Evolutionary conservation across 2,888 invertebrate species (phyloP).

Genomic region (Coenonympha glycerion): DNA sequence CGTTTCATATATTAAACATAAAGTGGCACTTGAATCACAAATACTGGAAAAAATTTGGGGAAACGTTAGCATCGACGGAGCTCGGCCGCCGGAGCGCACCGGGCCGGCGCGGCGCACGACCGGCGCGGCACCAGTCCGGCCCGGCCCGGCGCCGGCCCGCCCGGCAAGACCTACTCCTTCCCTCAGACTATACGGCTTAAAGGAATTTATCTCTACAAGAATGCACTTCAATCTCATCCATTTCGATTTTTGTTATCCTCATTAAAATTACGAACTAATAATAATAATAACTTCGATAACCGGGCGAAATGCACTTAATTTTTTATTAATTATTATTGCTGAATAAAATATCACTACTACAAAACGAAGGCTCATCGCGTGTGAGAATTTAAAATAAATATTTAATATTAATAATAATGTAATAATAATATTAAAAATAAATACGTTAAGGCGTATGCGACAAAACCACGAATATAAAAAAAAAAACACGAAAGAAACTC

Average conservation of each 20-base stretch:
- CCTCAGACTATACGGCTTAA: constrained; percentile 73
- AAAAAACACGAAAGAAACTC: constrained; percentile 61
- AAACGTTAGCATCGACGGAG: constrained; percentile 70
- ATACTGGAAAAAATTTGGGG: constrained; percentile 82
- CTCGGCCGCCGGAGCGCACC: constrained; percentile 45
- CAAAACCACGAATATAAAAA: constrained; percentile 59
- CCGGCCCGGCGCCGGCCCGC: constrained; percentile 13
- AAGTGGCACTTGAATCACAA: constrained; percentile 88
- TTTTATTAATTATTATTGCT: constrained; percentile 77
- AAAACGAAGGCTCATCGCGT: constrained; percentile 68
- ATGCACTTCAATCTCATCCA: constrained; percentile 75
- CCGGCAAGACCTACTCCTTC: constrained; percentile 40
- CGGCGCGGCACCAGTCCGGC: constrained; percentile 9
- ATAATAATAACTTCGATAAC: constrained; percentile 49
- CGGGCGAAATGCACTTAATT: constrained; percentile 69
- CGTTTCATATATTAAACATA: constrained; percentile 81
- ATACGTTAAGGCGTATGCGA: constrained; percentile 54
- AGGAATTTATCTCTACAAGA: constrained; percentile 72
- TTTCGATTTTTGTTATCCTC: constrained; percentile 65
- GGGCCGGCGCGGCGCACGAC: not conserved
- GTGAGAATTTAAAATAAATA: constrained; percentile 70
- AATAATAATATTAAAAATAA: constrained; percentile 29
- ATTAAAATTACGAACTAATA: constrained; percentile 68
- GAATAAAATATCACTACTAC: constrained; percentile 75
- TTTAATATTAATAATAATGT: constrained; percentile 35